phyloP scores from a whole-genome alignment of 2,888 invertebrate genomes.

The Drosophila greeni region DNA sequence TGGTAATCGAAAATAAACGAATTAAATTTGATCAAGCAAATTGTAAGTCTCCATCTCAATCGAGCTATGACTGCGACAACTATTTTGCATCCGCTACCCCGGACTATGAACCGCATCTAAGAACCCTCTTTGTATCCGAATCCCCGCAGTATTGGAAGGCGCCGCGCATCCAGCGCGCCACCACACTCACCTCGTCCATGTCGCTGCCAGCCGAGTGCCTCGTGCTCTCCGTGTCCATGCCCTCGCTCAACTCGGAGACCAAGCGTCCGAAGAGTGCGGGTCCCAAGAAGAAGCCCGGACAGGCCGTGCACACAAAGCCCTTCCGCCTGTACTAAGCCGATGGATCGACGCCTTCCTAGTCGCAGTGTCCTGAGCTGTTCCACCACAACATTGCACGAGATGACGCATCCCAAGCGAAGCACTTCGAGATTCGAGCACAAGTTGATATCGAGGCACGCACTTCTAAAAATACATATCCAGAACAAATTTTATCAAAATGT shows the following conservation, averaged over 20 bases:
- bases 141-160: slow-evolving; percentile 76
- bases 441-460: slow-evolving; percentile 63
- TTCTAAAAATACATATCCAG: slow-evolving; percentile 34
- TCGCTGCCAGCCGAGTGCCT: slow-evolving; percentile 79
- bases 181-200: slow-evolving; percentile 79
- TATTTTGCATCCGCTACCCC: slow-evolving; percentile 1
- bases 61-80: slow-evolving; percentile 35
- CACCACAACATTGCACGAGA: slow-evolving; percentile 46
- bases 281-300: slow-evolving; percentile 75
- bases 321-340: slow-evolving; percentile 76
- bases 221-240: slow-evolving; percentile 79
- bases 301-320: slow-evolving; percentile 77
- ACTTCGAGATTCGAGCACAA: slow-evolving; percentile 54
- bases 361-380: slow-evolving; percentile 31
- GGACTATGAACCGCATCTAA: slow-evolving; percentile 17
- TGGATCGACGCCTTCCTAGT: slow-evolving; percentile 23
- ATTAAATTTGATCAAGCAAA: slow-evolving; percentile 49
- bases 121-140: slow-evolving; percentile 14
- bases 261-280: slow-evolving; percentile 78
- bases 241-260: slow-evolving; percentile 76
- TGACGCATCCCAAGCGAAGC: slow-evolving; percentile 40
- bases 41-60: slow-evolving; percentile 62
- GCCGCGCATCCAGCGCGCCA: slow-evolving; percentile 77
- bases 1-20: slow-evolving; percentile 58
- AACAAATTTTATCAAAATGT: slow-evolving; percentile 47